Base-by-base conservation (phyloP, 2,113 vertebrate species). In the Varanus komodoensis region DNA sequence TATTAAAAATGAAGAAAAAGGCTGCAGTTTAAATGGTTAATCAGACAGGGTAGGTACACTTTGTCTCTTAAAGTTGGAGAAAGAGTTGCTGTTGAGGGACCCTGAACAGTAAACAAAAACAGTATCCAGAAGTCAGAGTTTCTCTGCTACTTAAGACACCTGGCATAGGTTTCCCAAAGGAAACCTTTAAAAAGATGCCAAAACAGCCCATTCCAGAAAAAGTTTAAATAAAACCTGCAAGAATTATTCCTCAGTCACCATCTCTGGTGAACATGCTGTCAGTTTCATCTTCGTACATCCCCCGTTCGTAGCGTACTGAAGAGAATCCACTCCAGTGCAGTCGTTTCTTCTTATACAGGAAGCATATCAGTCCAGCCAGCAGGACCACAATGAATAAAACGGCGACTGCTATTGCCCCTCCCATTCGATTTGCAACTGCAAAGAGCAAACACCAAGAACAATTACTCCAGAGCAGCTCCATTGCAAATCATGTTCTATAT, bases 251-350 rank as follows among this genome's bases (percentile, higher is more conserved):
- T 96, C 91, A 96, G 84, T 91, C 92, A 74, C 81, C 81, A 2
- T 95, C 95, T 75, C 95, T 96, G 15, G 94, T 85, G 91, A 98
- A 96, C 81, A 98, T 97, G 89, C 97, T 97, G 85, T 98, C 97
- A 73, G 96, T 96, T 94, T 99, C 98, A 0, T 96, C 95, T 32
- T 99, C 98, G 15, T 99, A 98, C 9, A 97, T 93, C 84, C 98
- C 98, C 92, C 98, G 97, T 91, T 98, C 95, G 88, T 99, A 99
- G 77, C 98, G 98, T 34, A 99, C 97, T 1, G 97, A 91, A 61
- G 97, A 97, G 86, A 97, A 97, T 25, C 97, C 96, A 21, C 92
- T 78, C 96, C 98, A 98, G 74, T 93, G 90, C 57, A 96, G 79
- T 25, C 68, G 96, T 15, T 96, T 98, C 96, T 95, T 99, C 96